Evolutionary conservation across 2,113 vertebrate species (phyloP).

Genomic region (Clinocottus analis): DNA sequence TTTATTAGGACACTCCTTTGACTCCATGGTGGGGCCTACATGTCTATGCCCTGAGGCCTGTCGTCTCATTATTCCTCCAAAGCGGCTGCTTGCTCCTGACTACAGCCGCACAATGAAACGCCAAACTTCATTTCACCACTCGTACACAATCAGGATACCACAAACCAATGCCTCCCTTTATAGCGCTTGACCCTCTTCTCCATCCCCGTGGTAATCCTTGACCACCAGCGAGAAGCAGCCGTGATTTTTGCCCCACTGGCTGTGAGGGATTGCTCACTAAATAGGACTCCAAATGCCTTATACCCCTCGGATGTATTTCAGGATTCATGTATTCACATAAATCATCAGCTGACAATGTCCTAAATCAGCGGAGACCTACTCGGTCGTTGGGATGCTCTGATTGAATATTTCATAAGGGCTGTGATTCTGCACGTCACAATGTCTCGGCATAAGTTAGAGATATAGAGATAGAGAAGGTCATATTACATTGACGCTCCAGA

Average conservation of each 20-base stretch:
- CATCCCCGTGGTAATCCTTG: slow-evolving; percentile 58
- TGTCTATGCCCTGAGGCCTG: background rate
- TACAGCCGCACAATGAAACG: background rate
- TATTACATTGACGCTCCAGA: slow-evolving; percentile 26
- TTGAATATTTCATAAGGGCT: slow-evolving; percentile 63
- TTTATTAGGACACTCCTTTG: background rate
- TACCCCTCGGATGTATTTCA: slow-evolving; percentile 47
- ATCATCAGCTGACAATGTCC: slow-evolving; percentile 45
- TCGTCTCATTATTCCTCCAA: background rate
- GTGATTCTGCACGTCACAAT: slow-evolving; percentile 25
- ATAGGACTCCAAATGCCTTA: slow-evolving; percentile 44
- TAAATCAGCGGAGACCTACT: slow-evolving; percentile 37
- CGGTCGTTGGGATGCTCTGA: background rate
- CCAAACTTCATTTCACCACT: slow-evolving; percentile 31
- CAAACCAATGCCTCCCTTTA: slow-evolving; percentile 1
- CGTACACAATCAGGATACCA: slow-evolving; percentile 16
- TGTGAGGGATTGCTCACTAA: slow-evolving; percentile 40
- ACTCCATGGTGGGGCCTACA: background rate
- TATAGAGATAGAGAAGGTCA: slow-evolving; percentile 35
- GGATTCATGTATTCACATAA: slow-evolving; percentile 56
- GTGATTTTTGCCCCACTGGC: background rate
- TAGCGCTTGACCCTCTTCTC: slow-evolving; percentile 27
- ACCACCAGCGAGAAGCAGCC: slow-evolving; percentile 26
- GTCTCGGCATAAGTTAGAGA: slow-evolving; percentile 25
- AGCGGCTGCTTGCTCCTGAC: background rate